Percentiles rank a stretch among this genome's conserved stretches.
phyloP scores from a whole-genome alignment of 2,888 invertebrate genomes.

The Drosophila mettleri region DNA sequence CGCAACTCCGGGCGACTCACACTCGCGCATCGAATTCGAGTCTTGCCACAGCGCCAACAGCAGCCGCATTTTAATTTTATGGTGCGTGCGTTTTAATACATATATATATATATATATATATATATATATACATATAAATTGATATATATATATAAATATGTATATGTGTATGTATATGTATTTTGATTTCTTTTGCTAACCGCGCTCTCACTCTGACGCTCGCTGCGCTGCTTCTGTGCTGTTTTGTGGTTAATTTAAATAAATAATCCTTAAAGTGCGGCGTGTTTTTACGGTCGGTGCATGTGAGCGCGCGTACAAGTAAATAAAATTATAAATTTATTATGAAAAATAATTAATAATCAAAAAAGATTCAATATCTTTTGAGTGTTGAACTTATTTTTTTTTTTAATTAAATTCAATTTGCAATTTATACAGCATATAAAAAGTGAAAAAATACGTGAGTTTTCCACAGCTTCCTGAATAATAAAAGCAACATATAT shows the following conservation, averaged over 20 bases:
- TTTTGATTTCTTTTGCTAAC: constrained; percentile 12
- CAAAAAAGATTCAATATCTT: background rate
- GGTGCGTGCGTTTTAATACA: constrained; percentile 68
- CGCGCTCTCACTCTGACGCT: constrained; percentile 22
- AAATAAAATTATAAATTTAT: constrained; percentile 1
- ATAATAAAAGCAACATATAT: too few relatives aligned
- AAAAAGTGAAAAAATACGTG: background rate
- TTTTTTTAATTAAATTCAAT: background rate
- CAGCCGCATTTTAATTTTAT: constrained; percentile 72
- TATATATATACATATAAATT: constrained; percentile 14
- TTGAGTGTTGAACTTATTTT: background rate
- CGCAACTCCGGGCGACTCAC: constrained; percentile 55
- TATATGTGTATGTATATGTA: constrained; percentile 9
- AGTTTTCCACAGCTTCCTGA: background rate
- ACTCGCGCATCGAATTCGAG: constrained; percentile 63
- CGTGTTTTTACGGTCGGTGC: constrained; percentile 17
- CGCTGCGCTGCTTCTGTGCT: constrained; percentile 34
- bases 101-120: background rate
- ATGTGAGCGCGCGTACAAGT: constrained; percentile 3
- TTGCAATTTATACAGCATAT: background rate
- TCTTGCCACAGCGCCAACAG: constrained; percentile 57
- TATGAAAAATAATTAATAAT: background rate
- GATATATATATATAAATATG: too few relatives aligned
- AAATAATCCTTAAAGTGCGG: constrained; percentile 71
- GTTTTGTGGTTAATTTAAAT: constrained; percentile 79